These are phyloP conservation scores for Sycophila texana DNA, from an alignment of 2,888 invertebrate genomes.

Conservation along the genomic window DNA sequence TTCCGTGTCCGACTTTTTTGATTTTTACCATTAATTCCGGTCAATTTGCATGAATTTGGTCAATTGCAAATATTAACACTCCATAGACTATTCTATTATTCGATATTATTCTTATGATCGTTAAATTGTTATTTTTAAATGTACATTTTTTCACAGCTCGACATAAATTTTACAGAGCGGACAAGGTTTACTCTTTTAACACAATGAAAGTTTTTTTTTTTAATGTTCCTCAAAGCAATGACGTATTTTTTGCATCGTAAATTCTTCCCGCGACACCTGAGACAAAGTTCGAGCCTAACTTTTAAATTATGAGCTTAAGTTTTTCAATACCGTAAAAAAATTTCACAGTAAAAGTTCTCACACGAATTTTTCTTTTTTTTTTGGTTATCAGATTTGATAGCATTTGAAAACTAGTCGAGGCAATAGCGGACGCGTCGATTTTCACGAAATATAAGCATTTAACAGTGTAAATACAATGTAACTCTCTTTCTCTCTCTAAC, in stretches of 20 bases:
- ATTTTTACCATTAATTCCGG: slow-evolving; percentile 25
- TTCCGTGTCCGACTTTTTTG: slow-evolving; percentile 37
- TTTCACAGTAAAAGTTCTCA: no score
- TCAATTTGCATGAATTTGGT: slow-evolving; percentile 9
- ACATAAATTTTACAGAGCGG: slow-evolving; percentile 6
- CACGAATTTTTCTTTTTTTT: no score
- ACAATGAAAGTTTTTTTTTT: no score
- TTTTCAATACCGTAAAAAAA: no score
- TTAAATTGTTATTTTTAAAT: slow-evolving; percentile 25
- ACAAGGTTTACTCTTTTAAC: background rate
- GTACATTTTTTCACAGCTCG: background rate
- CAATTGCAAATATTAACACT: slow-evolving; percentile 34
- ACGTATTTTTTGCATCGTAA: background rate
- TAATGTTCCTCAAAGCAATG: background rate
- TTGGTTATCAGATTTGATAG: no score
- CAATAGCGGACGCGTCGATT: slow-evolving; percentile 6
- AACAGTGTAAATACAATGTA: slow-evolving; percentile 36
- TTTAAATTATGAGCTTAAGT: no score
- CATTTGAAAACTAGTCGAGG: no score
- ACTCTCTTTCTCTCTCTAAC: background rate
- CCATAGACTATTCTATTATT: no score
- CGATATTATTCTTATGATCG: slow-evolving; percentile 13
- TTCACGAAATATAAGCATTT: slow-evolving; percentile 18
- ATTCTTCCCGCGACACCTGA: no score
- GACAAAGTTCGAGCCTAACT: no score